Base-by-base conservation (phyloP, 2,888 invertebrate species). In the Eurytoma adleriae region DNA sequence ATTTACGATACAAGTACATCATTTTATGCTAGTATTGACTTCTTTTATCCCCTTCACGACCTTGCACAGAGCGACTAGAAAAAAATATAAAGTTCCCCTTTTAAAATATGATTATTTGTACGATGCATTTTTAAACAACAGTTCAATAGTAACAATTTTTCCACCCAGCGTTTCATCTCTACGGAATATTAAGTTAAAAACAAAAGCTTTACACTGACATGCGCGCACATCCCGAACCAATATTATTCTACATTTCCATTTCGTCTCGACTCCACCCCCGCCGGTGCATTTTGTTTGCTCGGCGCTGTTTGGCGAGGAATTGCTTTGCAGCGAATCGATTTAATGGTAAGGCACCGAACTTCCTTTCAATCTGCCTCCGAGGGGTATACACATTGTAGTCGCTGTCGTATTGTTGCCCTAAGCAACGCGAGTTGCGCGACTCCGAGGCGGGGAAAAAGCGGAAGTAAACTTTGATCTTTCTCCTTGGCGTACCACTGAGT, bases 341-440 rank as follows among this genome's bases (percentile, higher is more conserved):
- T 75, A 67, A 75, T 67, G 74, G 59, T 50, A 75, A 59, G n/a
- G 74, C 62, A 54, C 54, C 66, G 59, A 75, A 75, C 59, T 67
- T 75, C 67, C 74, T 75, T 67, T 75, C 72, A 52, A 72, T 62
- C 48, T 75, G 16, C 16, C 62, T 64, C 56, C 27, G 14, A 12
- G 24, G 61, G 24, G 16, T 52, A 27, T 69, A 56, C 56, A 30
- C 69, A 69, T 69, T 69, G 69, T 30, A 56, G 52, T 54, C 24
- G 69, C 27, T 56, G 30, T 40, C n/a, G 14, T 40, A 24, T 30
- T 30, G 62, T 69, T 56, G 69, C 69, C 69, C 69, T 56, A 30
- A 69, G 69, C 56, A 50, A 69, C 56, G 56, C 56, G 30, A 69
- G 54, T 54, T 30, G 27, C 16, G 64, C 40, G 18, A 18, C 40